Evolutionary conservation across 1,140 invertebrate genomes (phyloP), one percentile per base, ranked within the genome.

Genomic region (Drosophila miranda): DNA sequence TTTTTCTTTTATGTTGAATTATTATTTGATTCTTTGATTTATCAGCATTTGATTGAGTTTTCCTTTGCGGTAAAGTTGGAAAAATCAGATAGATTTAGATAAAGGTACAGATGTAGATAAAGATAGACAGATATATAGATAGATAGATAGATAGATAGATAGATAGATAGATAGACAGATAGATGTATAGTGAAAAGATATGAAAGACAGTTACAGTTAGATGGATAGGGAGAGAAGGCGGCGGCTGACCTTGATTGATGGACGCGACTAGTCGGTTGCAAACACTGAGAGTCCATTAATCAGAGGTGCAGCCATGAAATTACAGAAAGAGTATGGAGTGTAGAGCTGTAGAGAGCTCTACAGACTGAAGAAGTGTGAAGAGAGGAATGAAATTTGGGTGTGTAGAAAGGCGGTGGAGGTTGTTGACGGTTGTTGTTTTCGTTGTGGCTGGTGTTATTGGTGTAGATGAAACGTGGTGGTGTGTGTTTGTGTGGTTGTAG

Each of bases 21-120:
- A 89, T 89, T 87, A 89, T 83, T 89, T 87, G 83, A 82, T 87
- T 87, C 82, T 89, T 89, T 89, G 82, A 89, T 89, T 81, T 89
- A 81, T 77, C 82, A 86, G 82, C 82, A 80, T 89, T 89, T 75
- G 64, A 63, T 89, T 60, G 76, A 75, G 73, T 72, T 77, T 75
- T 88, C 75, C 66, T 62, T 70, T 74, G 75, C 78, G 78, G 82
- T 78, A 82, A 78, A 64, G 52, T 72, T 67, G 74, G 77, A 76
- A 60, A 73, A 69, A 44, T 45, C 28, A 77, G 43, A 71, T 58
- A 84, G 58, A 74, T 66, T 63, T 64, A 72, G 48, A 80, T 60
- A 52, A 52, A 55, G 42, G 34, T 45, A 71, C 41, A 69, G 46
- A 41, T 57, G 56, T 11, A 68, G 48, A 53, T 14, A 58, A 16